Conservation (phyloP, 2,888 invertebrate genomes). For the Cecidostiba fungosa region DNA sequence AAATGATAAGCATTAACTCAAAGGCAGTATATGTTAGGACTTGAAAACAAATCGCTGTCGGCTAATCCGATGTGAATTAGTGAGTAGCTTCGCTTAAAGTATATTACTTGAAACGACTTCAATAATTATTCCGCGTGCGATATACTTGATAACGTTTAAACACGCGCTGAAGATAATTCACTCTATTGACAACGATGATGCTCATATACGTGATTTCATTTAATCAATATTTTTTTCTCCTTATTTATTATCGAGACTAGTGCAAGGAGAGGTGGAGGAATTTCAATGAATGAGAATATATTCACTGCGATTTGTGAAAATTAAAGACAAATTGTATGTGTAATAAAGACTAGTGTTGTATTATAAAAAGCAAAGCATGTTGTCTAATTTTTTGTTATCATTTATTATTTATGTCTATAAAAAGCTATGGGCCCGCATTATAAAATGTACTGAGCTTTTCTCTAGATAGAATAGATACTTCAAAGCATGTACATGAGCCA, state of each 20-base stretch:
- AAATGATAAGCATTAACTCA: constrained; percentile 26
- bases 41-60: background rate
- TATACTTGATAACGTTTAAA: constrained; percentile 17
- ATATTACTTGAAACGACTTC: constrained; percentile 27
- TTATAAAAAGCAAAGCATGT: constrained; percentile 35
- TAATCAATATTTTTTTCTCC: constrained; percentile 38
- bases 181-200: constrained; percentile 62
- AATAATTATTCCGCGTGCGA: constrained; percentile 6
- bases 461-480: background rate
- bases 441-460: no score
- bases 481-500: background rate
- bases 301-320: constrained; percentile 55
- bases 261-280: constrained; percentile 61
- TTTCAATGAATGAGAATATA: constrained; percentile 58
- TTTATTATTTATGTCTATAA: background rate
- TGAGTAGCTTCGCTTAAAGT: constrained; percentile 46
- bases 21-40: constrained; percentile 21
- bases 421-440: background rate
- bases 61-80: constrained; percentile 17
- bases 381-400: background rate
- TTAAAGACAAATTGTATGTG: constrained; percentile 59
- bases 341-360: constrained; percentile 63
- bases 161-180: constrained; percentile 43
- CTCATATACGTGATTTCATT: constrained; percentile 58
- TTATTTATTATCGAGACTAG: constrained; percentile 61